Evolutionary conservation across 2,797 vertebrate genomes (phyloP), one percentile per base, ranked within the genome.

Genomic region (Ispidina lecontei): DNA sequence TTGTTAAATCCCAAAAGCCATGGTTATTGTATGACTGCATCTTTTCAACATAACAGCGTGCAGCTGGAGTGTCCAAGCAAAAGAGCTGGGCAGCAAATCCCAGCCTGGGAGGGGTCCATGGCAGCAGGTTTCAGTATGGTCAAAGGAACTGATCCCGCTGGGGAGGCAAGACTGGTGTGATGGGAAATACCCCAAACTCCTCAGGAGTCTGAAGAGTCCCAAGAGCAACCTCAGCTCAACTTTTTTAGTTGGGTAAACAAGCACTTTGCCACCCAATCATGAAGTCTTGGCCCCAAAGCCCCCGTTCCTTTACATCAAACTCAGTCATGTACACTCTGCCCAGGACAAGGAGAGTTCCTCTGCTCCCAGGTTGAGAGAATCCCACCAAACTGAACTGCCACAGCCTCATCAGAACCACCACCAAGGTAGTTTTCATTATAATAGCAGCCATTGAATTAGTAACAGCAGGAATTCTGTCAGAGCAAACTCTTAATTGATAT

Each of bases 351-450:
- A 41, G n/a, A 55, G 20, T 25, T 81, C 25, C 28, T 73, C 21
- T 1, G 13, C 71, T 81, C 31, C 47, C 3, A 14, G 22, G 26
- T 16, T 0, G n/a, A 0, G 6, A 46, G 35, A 31, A 90, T 39
- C 64, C 41, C 91, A 89, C 62, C 54, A 84, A 55, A 47, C 44
- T 65, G 81, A 89, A 70, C 37, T 90, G 29, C 43, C 60, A 84
- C 60, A 72, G 63, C 26, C 43, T 85, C 52, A 83, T 54, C 26
- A n/a, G 84, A 71, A 71, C 67, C 91, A 81, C 83, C 72, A 87
- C 65, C 74, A 19, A 39, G 23, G 16, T 68, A 25, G 73, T 69
- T 95, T 97, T 46, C 75, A 82, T 82, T 94, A 69, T 64, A 91
- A 33, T 13, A 82, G 47, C 28, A 96, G 83, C 75, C 58, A 72